Evolutionary conservation across 1,140 invertebrate genomes (phyloP).

Genomic region (Drosophila orosa): DNA sequence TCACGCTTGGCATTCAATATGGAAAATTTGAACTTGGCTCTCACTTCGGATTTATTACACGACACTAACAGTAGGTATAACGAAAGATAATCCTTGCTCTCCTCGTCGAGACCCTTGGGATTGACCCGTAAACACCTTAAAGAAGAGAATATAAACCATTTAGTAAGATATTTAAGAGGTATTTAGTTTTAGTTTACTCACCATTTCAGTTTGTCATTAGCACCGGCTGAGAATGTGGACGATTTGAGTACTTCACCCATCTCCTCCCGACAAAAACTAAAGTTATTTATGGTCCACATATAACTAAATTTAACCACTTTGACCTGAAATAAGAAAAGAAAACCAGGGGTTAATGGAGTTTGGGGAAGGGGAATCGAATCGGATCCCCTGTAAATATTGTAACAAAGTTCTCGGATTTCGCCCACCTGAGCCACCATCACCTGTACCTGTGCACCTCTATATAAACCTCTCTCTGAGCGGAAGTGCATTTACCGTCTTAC

Average conservation of each 20-base stretch:
- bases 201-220: conserved; percentile 99
- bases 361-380: too few species aligned
- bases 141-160: conserved; percentile 16
- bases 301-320: conserved; percentile 99
- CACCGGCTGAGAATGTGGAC: conserved; percentile 99
- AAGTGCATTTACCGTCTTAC: conserved; percentile 68
- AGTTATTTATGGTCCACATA: conserved; percentile 99
- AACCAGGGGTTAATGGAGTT: background rate
- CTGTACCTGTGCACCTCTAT: conserved; percentile 23
- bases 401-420: conserved; percentile 26
- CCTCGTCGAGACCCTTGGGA: conserved; percentile 99
- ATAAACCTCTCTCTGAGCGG: conserved; percentile 23
- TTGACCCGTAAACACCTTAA: conserved; percentile 98
- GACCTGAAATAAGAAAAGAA: conserved; percentile 88
- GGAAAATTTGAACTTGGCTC: conserved; percentile 99
- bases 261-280: conserved; percentile 99
- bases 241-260: conserved; percentile 99
- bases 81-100: conserved; percentile 99
- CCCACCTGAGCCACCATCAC: conserved; percentile 34
- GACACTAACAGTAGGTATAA: conserved; percentile 99
- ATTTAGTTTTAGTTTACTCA: conserved; percentile 83
- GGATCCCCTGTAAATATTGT: background rate
- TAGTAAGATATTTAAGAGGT: background rate
- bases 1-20: conserved; percentile 99
- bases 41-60: conserved; percentile 99